Base-by-base conservation (phyloP, 1,140 invertebrate species). In the Drosophila biarmipes region DNA sequence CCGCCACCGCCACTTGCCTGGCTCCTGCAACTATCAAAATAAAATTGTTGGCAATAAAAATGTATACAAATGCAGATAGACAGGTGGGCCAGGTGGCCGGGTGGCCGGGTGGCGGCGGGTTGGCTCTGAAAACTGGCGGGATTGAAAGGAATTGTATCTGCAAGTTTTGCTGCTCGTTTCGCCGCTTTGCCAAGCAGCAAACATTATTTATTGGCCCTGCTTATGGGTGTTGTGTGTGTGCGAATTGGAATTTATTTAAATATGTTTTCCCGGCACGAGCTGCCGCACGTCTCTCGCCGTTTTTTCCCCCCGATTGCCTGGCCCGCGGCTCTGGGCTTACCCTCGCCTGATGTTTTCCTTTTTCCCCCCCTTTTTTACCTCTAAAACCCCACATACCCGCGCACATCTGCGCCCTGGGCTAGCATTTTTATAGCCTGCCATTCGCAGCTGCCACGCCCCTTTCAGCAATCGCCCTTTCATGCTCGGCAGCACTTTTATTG, bases 31-130 rank as follows among this genome's bases (percentile, higher is more conserved):
- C 81, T 86, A 86, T 86, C 78, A 86, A 86, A 86, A 82, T 66
- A 68, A 86, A 86, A 86, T 86, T 78, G 81, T 82, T 86, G 78
- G 82, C 81, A 87, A 86, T 87, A 86, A 86, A 86, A 86, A 81
- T 87, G 74, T 87, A 87, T 78, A 86, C 82, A 86, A 86, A 75
- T 87, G 82, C 74, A 63, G 61, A 87, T 57, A 75, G 82, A 82
- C 68, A 86, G 80, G 80, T 84, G 75, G 75, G 24, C 24, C 24
- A 24, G 24, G 24, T 24, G 24, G 24, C 24, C 3, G 5, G 24
- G 3, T 2, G 73, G 19, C 5, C n/a, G 40, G 49, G 19, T 17
- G 37, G n/a, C 21, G 24, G 14, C n/a, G 7, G 14, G 29, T 31
- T 31, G 8, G 2, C 29, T 31, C 6, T 29, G 29, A 29, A 29